phyloP scores from a whole-genome alignment of 2,888 invertebrate species.

The Cheiracanthium punctorium region DNA sequence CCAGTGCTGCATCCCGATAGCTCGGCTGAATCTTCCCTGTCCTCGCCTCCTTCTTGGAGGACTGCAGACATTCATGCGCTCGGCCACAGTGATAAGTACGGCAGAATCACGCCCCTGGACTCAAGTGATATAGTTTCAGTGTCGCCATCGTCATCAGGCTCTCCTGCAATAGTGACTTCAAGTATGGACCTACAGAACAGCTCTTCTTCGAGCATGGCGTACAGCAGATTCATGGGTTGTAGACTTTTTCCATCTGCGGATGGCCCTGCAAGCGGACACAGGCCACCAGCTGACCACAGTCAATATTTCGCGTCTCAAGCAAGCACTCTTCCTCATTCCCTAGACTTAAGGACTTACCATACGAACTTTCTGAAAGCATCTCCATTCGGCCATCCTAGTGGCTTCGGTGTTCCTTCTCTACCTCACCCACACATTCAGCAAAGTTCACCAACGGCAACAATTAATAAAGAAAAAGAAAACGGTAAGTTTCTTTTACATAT shows the following conservation, averaged over 20 bases:
- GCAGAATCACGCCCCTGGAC: constrained; percentile 38
- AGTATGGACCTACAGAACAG: constrained; percentile 28
- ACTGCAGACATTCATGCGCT: constrained; percentile 25
- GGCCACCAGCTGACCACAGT: constrained; percentile 38
- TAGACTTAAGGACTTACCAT: constrained; percentile 59
- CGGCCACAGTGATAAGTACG: constrained; percentile 29
- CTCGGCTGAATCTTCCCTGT: constrained; percentile 59
- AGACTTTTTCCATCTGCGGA: constrained; percentile 48
- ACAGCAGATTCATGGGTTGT: constrained; percentile 40
- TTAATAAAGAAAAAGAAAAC: constrained; percentile 46
- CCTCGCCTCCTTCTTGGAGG: constrained; percentile 59
- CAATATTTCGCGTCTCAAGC: constrained; percentile 42
- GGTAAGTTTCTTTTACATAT: constrained; percentile 19
- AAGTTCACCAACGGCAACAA: constrained; percentile 32
- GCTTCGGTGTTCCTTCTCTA: constrained; percentile 25
- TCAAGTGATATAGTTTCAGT: constrained; percentile 45
- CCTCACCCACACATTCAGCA: constrained; percentile 37
- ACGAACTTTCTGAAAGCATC: constrained; percentile 41
- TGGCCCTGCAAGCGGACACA: constrained; percentile 1
- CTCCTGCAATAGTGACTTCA: constrained; percentile 44
- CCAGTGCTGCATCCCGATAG: constrained; percentile 52
- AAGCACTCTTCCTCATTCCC: constrained; percentile 20
- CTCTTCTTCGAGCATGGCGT: constrained; percentile 27
- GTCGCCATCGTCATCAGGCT: constrained; percentile 56
- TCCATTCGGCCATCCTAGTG: constrained; percentile 36